Evolutionary conservation across 2,888 invertebrate species (phyloP), one percentile per base, ranked within the genome.

Genomic region (Adelognathus sp.): DNA sequence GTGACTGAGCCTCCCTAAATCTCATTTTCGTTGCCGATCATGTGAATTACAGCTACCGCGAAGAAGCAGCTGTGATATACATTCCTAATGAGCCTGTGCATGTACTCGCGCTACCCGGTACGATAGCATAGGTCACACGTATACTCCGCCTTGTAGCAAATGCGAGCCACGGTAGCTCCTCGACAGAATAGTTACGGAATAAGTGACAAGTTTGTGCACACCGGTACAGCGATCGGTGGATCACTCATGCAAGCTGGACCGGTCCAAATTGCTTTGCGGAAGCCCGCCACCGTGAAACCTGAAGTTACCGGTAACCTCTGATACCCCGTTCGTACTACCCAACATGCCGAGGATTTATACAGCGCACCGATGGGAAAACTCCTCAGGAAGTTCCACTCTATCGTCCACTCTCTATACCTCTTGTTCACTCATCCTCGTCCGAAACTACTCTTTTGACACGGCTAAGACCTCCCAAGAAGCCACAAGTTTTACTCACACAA

Each of bases 201-300:
- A 87, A 89, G 88, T 88, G 88, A 89, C 86, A 89, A 86, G 86
- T 89, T 89, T 86, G 86, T 86, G 87, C 80, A 88, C 80, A 82
- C 74, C 80, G n/a, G n/a, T n/a, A n/a, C 79, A 71, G 79, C 75
- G 77, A 79, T 83, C 80, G 73, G 76, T 66, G 72, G 85, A 86
- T 88, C 86, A 83, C 85, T 86, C 88, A 88, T 88, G 86, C 88
- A 86, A 78, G 80, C 78, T 77, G 82, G 80, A 82, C 82, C 77
- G 81, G 72, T 81, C 75, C 81, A 84, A 87, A 86, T 87, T 86
- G 84, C 86, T 84, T 84, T 76, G 81, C 79, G 78, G 80, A 58
- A 81, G 71, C n/a, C n/a, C 79, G 72, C 63, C 82, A 81, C 77
- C 61, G 63, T 77, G 82, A 77, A 86, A 87, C 83, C 76, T 81